Evolutionary conservation across 2,113 vertebrate genomes (phyloP).

Genomic region (Pungitius pungitius): DNA sequence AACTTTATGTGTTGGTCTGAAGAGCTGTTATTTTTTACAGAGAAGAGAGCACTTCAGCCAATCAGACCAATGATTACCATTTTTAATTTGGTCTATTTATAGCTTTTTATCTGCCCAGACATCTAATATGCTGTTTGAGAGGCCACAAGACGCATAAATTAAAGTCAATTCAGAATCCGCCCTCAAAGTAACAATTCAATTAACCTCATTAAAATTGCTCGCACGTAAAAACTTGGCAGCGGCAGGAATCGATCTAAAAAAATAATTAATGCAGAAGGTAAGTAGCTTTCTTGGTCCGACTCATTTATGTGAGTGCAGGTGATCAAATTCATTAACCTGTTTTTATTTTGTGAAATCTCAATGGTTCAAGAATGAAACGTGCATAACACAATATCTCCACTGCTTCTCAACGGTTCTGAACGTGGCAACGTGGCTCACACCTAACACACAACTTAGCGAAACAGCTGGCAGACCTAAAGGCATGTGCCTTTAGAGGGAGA

Average conservation of each 20-base stretch:
- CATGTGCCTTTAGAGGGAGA: neutral
- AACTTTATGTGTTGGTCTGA: conserved; percentile 17
- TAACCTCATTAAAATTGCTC: conserved; percentile 42
- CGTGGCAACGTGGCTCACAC: too few relatives aligned
- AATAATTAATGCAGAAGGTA: conserved; percentile 34
- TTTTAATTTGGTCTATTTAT: conserved; percentile 64
- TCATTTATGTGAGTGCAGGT: conserved; percentile 8
- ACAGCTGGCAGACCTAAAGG: too few relatives aligned
- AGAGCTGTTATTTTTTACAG: conserved; percentile 41
- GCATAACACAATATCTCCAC: too few relatives aligned
- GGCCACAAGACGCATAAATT: conserved; percentile 14
- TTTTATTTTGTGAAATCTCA: neutral
- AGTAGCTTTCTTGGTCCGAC: conserved; percentile 38
- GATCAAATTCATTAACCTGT: conserved; percentile 1
- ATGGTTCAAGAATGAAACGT: neutral
- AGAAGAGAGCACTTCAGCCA: conserved; percentile 19
- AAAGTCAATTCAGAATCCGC: conserved; percentile 16
- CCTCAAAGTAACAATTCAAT: conserved; percentile 51
- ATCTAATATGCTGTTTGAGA: conserved; percentile 40
- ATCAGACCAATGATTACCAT: conserved; percentile 31
- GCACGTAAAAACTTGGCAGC: conserved; percentile 40
- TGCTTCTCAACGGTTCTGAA: too few relatives aligned
- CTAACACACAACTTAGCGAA: too few relatives aligned
- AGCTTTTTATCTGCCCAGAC: conserved; percentile 45
- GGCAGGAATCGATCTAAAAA: conserved; percentile 20